Evolutionary conservation across 2,113 vertebrate species (phyloP), one percentile per base, ranked within the genome.

Genomic region (Dunckerocampus dactyliophorus): DNA sequence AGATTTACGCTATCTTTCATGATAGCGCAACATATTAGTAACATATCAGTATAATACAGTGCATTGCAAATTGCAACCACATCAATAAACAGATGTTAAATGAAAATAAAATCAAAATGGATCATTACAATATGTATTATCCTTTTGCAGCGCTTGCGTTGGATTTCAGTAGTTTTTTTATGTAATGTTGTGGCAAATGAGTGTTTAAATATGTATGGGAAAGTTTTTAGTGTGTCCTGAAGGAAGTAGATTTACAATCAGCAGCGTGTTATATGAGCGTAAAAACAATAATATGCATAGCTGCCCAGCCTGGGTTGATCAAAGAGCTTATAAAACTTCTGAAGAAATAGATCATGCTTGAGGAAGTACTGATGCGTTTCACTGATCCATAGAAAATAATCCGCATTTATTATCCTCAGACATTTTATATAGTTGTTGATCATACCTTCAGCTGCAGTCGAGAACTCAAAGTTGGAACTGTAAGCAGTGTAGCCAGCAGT

Each of bases 381-480:
- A 74, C 59, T 74, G 79, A 81, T 69, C 79, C 74, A 62, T 51
- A 45, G 24, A 56, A 61, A 63, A 65, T 48, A 74, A 54, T 65
- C 57, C 64, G 58, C 67, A 70, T 80, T 67, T 76, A 80, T 65
- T 49, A 61, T 59, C 59, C 47, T 28, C 12, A 14, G 47, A 28
- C 72, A 59, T 53, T 74, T 72, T 24, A 73, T 34, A n/a, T 56
- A 31, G 49, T 56, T 74, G 57, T 65, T 72, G 75, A 74, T 12
- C 93, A 89, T 93, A 99, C 96, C 93, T 86, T 98, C 94, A 69
- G 93, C 92, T 83, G 92, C 93, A 59, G 95, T 98, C 76, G 93
- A 89, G 89, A 95, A 98, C 91, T 98, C 94, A 88, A 95, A 94
- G 89, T 94, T 97, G 85, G 94, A 91, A 86, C 95, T 96, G 90